A percentile compares a stretch with the other conserved stretches of the same genome.
Evolutionary conservation across 2,888 invertebrate genomes (phyloP).

Genomic region (Drosophila picticornis): DNA sequence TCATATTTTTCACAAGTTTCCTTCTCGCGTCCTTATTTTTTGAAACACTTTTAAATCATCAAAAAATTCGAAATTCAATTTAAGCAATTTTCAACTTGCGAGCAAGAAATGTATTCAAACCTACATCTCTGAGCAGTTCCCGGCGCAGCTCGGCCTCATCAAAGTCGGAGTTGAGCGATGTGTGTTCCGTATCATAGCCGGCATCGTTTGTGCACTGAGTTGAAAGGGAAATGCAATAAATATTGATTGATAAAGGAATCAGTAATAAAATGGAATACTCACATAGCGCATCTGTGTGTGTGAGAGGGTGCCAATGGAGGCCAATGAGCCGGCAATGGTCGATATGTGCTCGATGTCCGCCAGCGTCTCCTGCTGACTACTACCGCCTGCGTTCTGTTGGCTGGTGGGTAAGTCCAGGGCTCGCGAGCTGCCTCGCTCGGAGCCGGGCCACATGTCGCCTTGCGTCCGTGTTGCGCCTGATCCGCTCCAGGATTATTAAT

Average conservation of each 20-base stretch:
- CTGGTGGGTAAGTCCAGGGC: constrained; percentile 80
- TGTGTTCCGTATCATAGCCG: constrained; percentile 92
- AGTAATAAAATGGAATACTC: constrained; percentile 32
- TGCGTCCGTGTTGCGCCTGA: constrained; percentile 34
- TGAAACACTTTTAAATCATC: not conserved
- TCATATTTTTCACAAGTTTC: too few relatives aligned
- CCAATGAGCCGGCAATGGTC: constrained; percentile 90
- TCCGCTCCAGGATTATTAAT: constrained; percentile 52
- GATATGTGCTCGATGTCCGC: constrained; percentile 88
- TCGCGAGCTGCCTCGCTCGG: constrained; percentile 84
- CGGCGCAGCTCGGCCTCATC: constrained; percentile 92
- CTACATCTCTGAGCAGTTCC: constrained; percentile 92
- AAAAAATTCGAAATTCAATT: not conserved
- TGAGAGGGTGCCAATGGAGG: constrained; percentile 87
- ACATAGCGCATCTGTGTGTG: constrained; percentile 85
- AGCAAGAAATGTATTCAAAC: constrained; percentile 80
- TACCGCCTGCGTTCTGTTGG: constrained; percentile 77
- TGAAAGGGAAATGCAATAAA: not conserved
- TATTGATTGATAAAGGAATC: not conserved
- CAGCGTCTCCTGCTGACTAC: constrained; percentile 87
- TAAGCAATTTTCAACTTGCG: not conserved
- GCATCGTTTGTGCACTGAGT: constrained; percentile 86
- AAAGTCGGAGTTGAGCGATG: constrained; percentile 91
- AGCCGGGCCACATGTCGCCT: constrained; percentile 73
- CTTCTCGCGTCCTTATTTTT: too few relatives aligned